A percentile compares a stretch with the other conserved stretches of the same genome.
phyloP scores from a whole-genome alignment of 2,797 vertebrate genomes.

The Rhinatrema bivittatum region DNA sequence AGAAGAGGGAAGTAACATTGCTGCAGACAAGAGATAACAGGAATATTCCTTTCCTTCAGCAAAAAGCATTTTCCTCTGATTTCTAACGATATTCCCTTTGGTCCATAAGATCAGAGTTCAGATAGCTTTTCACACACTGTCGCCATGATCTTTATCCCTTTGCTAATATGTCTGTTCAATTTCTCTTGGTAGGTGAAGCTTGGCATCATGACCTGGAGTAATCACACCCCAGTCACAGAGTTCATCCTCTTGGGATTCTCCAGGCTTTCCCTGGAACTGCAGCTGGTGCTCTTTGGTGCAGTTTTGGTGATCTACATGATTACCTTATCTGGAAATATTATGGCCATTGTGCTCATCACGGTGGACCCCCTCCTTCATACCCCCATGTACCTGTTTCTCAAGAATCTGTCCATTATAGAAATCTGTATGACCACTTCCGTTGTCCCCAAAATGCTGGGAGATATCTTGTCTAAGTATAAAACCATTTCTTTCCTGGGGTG shows the following conservation, averaged over 20 bases:
- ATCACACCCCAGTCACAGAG: slow-evolving; percentile 11
- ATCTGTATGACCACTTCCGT: slow-evolving; percentile 27
- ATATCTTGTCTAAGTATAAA: slow-evolving; percentile 21
- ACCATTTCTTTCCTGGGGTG: slow-evolving; percentile 22
- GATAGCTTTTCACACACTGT: no score
- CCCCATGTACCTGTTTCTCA: slow-evolving; percentile 38
- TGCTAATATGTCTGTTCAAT: no score
- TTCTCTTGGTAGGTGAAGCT: no score
- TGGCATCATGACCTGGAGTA: slow-evolving; percentile 4
- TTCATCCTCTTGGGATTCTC: slow-evolving; percentile 33
- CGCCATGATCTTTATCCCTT: no score
- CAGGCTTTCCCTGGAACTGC: slow-evolving; percentile 6
- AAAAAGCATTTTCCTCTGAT: no score
- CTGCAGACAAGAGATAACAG: no score
- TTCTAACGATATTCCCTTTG: no score
- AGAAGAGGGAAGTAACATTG: no score
- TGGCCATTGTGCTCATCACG: slow-evolving; percentile 22
- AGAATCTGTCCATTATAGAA: slow-evolving; percentile 32
- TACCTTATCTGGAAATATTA: slow-evolving; percentile 24
- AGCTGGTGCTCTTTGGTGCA: slow-evolving; percentile 15
- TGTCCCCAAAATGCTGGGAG: slow-evolving; percentile 28
- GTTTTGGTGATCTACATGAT: slow-evolving; percentile 24
- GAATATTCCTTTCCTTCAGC: no score
- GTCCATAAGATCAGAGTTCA: no score
- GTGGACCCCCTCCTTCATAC: slow-evolving; percentile 10